Conservation (phyloP, 2,797 vertebrate genomes). For the Carcharodon carcharias region DNA sequence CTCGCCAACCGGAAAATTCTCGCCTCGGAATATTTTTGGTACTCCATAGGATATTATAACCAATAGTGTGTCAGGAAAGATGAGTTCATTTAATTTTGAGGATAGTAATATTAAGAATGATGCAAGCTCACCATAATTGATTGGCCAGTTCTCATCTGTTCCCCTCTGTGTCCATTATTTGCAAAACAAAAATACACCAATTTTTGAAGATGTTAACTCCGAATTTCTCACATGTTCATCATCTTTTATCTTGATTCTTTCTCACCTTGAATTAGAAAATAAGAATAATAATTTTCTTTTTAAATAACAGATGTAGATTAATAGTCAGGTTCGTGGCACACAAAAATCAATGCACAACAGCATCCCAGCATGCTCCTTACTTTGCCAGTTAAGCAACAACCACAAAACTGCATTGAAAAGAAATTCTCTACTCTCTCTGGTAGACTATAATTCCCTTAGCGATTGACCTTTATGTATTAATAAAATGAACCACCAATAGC, state of each 20-base stretch:
- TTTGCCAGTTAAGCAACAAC: neutral
- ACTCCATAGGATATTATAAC: neutral
- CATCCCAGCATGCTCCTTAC: neutral
- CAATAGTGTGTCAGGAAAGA: neutral
- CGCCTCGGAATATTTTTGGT: neutral
- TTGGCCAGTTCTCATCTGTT: neutral
- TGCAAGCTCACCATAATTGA: neutral
- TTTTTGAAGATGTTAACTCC: neutral
- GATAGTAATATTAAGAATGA: neutral
- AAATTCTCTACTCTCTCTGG: neutral
- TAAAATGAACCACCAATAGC: constrained; percentile 23
- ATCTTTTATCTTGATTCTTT: neutral
- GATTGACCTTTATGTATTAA: constrained; percentile 35
- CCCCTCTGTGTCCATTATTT: neutral
- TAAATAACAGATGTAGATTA: neutral
- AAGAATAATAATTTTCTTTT: neutral
- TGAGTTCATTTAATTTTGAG: neutral
- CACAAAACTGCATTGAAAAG: neutral
- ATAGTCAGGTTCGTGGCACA: neutral
- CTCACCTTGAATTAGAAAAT: neutral
- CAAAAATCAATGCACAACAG: neutral
- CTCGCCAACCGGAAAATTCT: no score
- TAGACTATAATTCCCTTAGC: neutral
- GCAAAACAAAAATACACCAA: neutral
- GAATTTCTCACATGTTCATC: neutral